Evolutionary conservation across 2,113 vertebrate genomes (phyloP), one percentile per base, ranked within the genome.

Genomic region (Vireo altiloquus): DNA sequence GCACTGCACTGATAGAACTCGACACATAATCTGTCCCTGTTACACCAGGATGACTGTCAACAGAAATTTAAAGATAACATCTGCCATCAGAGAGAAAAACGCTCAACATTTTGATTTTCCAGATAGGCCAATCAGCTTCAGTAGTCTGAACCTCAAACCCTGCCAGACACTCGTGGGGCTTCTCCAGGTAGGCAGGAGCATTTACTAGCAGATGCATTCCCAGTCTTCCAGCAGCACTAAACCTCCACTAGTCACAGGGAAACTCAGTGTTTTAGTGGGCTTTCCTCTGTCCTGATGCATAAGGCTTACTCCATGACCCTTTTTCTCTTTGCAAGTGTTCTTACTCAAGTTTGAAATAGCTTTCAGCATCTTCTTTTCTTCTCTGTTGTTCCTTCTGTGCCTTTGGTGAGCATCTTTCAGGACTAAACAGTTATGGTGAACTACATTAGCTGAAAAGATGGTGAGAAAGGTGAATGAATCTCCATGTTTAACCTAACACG

Each of bases 111-210:
- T 85, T 18, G 24, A 13, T 92, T 89, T 91, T 71, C 40, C 25
- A 68, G 19, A 28, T 0, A 71, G 37, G 35, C 5, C 30, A 39
- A 42, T 33, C 13, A 89, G 20, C 9, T 87, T 24, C 5, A 44
- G 39, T 10, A 92, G 33, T 39, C 44, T 0, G 11, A 78, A 84
- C 56, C 52, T 75, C 52, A 71, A 8, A 5, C 7, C 13, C 16
- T 39, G 39, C 4, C 33, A 57, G n/a, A 49, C 2, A 3, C 28
- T 30, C 0, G 0, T 37, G 42, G 46, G 20, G 14, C 16, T 86
- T 90, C 68, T 82, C 42, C 35, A 59, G 30, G 15, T 3, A 44
- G 47, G 11, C 39, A 90, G 50, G 9, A 74, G 19, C 47, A 53
- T 76, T 72, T 74, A 39, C 33, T 21, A 23, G 47, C 30, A 69